A percentile compares a stretch with the other conserved stretches of the same genome.
phyloP scores from a whole-genome alignment of 2,888 invertebrate species.

The Bellardia pandia region DNA sequence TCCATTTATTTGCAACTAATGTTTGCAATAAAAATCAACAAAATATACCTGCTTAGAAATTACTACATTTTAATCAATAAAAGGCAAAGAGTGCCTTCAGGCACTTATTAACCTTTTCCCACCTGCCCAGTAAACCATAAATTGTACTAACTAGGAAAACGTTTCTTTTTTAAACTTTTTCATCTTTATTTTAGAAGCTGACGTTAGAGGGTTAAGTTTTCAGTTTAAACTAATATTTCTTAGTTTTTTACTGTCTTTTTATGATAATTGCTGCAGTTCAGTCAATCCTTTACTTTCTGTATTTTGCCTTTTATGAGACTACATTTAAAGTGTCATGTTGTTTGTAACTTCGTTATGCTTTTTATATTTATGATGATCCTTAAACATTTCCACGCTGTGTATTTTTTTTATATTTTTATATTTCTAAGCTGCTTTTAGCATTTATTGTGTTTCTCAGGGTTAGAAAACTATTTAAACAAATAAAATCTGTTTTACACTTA shows the following conservation, averaged over 20 bases:
- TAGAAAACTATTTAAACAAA: slow-evolving; percentile 57
- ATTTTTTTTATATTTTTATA: neutral
- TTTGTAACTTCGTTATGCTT: slow-evolving; percentile 28
- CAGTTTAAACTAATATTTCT: neutral
- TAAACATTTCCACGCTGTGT: slow-evolving; percentile 8
- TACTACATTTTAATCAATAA: no score
- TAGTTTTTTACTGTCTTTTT: slow-evolving; percentile 9
- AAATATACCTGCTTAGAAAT: no score
- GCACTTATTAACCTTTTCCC: no score
- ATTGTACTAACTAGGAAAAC: no score
- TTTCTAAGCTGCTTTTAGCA: slow-evolving; percentile 47
- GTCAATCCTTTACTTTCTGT: slow-evolving; percentile 13
- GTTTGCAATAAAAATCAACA: no score
- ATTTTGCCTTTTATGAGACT: neutral
- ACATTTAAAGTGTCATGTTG: slow-evolving; percentile 17
- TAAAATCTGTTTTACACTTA: slow-evolving; percentile 62
- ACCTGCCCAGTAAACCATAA: no score
- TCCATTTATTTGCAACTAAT: no score
- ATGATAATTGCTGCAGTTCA: slow-evolving; percentile 33
- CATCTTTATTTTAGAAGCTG: no score
- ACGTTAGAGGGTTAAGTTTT: neutral
- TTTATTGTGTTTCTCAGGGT: slow-evolving; percentile 37
- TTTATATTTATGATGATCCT: slow-evolving; percentile 58
- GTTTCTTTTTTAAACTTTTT: no score
- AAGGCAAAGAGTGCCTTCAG: no score